Percentiles rank a stretch among this genome's conserved stretches.
These are phyloP conservation scores for Lagorchestes hirsutus DNA, from an alignment of 2,797 vertebrate genomes.

Conservation along the genomic window DNA sequence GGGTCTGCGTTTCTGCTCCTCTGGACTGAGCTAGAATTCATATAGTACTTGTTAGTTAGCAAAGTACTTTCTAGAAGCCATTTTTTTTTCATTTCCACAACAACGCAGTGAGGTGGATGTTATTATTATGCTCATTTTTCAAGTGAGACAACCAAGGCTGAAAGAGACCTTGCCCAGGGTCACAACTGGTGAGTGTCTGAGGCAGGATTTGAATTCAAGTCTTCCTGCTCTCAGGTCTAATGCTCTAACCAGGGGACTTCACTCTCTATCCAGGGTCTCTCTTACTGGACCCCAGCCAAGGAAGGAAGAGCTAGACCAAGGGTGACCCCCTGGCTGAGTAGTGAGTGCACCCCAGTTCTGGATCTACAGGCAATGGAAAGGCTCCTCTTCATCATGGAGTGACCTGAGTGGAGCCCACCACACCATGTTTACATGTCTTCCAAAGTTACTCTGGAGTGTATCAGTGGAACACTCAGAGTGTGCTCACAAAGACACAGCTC, in stretches of 20 bases:
- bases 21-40: neutral
- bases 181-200: neutral
- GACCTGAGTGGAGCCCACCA: neutral
- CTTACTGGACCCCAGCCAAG: neutral
- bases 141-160: neutral
- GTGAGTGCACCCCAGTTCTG: neutral
- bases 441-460: neutral
- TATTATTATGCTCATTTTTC: neutral
- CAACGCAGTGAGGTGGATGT: neutral
- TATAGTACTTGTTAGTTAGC: neutral
- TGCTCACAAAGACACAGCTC: neutral
- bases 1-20: neutral
- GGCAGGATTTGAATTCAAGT: neutral
- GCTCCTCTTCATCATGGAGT: neutral
- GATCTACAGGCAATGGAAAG: neutral
- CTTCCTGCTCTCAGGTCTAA: neutral
- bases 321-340: neutral
- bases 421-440: neutral
- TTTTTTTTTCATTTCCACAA: neutral
- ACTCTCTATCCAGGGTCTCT: neutral
- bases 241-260: too few relatives aligned
- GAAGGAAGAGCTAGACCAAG: neutral
- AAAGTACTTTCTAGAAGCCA: neutral
- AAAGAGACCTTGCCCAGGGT: neutral
- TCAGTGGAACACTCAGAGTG: too few relatives aligned